Base-by-base conservation (phyloP, 2,113 vertebrate species). In the Ictalurus punctatus region DNA sequence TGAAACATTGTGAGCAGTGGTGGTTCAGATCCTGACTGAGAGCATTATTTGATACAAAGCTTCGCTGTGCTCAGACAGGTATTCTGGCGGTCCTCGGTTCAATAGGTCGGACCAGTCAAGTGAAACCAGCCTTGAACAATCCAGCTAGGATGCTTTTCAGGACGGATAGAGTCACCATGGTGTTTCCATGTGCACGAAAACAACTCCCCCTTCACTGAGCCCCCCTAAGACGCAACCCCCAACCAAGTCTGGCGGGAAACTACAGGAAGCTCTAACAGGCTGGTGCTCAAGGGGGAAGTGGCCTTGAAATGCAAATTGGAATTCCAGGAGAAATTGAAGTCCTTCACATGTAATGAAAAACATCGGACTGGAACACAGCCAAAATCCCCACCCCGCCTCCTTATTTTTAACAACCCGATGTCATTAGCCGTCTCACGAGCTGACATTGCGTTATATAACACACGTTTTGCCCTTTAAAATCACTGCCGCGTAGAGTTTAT, bases 231-330 rank as follows among this genome's bases (percentile, higher is more conserved):
- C 69, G 23, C 58, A 78, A 67, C 87, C 83, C 85, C 87, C 63
- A 78, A 80, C 82, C 83, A 27, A 76, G 58, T 84, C 86, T 44
- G 87, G 90, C 90, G 88, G 91, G 90, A 92, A 92, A 88, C 89
- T 87, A 89, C 84, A 86, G 86, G 91, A 89, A 88, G 86, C 88
- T 84, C 90, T 89, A 93, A 92, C 90, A 91, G 91, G 87, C 88
- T 90, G 65, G 59, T 40, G 71, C 86, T 89, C 83, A 81, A 91
- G 90, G 90, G 90, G 86, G 85, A 82, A 80, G 78, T 61, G 81
- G 80, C 86, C 90, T 88, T 91, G 87, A 90, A 91, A 93, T 91
- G 91, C 89, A 91, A 91, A 92, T 91, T 73, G 91, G 88, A 89
- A 90, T 89, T 87, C 90, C 88, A 87, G 89, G 56, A 76, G 65